These are phyloP conservation scores for Anhinga anhinga DNA, from an alignment of 2,113 vertebrate genomes.

Conservation along the genomic window DNA sequence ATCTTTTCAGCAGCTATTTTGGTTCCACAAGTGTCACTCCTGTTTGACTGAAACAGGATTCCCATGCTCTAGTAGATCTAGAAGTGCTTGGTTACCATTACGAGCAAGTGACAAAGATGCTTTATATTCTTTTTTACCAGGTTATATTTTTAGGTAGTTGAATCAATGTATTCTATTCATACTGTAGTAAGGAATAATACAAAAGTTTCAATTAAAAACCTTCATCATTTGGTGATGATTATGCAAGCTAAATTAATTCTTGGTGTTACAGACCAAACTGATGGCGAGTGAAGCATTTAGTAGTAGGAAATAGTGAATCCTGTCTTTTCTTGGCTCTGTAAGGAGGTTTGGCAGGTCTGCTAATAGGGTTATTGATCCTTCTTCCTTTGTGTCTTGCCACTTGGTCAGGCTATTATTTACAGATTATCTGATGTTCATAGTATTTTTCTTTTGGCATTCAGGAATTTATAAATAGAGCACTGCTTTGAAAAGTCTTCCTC, in stretches of 20 bases:
- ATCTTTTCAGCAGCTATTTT: not conserved
- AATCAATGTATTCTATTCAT: conserved; percentile 33
- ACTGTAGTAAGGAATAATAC: conserved; percentile 23
- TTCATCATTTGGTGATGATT: conserved; percentile 31
- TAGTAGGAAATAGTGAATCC: not conserved
- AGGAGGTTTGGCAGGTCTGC: not conserved
- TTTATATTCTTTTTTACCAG: conserved; percentile 1
- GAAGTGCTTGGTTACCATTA: not conserved
- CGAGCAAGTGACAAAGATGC: not conserved
- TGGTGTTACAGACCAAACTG: not conserved
- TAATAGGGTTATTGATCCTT: conserved; percentile 3
- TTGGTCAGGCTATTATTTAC: conserved; percentile 36
- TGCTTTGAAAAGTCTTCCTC: not conserved
- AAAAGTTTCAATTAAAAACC: conserved; percentile 50
- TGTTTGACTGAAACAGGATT: not conserved
- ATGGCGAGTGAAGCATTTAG: not conserved
- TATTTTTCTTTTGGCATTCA: not conserved
- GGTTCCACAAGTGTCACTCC: not conserved
- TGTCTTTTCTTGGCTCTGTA: not conserved
- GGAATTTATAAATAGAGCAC: not conserved
- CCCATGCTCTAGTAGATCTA: not conserved
- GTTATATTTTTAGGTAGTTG: conserved; percentile 25
- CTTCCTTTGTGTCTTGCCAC: conserved; percentile 4
- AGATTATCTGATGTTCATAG: not conserved
- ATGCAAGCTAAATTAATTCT: conserved; percentile 4